Conservation (phyloP, 2,113 vertebrate genomes). For the Saccopteryx leptura region DNA sequence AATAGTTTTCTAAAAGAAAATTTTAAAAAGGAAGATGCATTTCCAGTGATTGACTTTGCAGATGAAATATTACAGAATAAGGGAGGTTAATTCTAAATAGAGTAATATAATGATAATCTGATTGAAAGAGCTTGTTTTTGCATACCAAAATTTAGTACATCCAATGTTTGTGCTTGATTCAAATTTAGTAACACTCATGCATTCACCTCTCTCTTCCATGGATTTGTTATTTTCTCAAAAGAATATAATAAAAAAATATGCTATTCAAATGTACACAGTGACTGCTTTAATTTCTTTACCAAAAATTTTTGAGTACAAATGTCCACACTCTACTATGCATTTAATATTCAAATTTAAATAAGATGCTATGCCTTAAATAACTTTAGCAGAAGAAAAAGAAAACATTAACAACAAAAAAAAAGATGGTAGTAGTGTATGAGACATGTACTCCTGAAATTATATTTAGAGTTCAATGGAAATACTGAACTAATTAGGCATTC, state of each 20-base stretch:
- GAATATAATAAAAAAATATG: slow-evolving; percentile 42
- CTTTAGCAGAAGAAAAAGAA: slow-evolving; percentile 14
- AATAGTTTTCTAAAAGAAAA: slow-evolving; percentile 41
- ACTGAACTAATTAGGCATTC: slow-evolving; percentile 56
- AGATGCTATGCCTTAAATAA: slow-evolving; percentile 13
- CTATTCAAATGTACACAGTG: neutral
- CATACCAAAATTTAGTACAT: neutral
- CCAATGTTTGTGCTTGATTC: slow-evolving; percentile 11
- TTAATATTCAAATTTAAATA: slow-evolving; percentile 45
- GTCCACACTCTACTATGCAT: neutral
- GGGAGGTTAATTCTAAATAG: slow-evolving; percentile 21
- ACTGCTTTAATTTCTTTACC: slow-evolving; percentile 45
- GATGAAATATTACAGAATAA: slow-evolving; percentile 56
- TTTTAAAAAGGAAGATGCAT: slow-evolving; percentile 44
- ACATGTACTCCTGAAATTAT: neutral
- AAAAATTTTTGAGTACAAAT: slow-evolving; percentile 54
- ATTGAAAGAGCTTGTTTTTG: slow-evolving; percentile 43
- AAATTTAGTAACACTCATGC: neutral
- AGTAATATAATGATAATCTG: neutral
- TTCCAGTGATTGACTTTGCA: slow-evolving; percentile 34
- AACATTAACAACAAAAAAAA: neutral
- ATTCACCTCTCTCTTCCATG: neutral
- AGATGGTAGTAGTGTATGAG: neutral
- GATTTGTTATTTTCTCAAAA: slow-evolving; percentile 29
- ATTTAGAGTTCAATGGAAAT: slow-evolving; percentile 52